These are phyloP conservation scores for Seriola rivoliana DNA, from an alignment of 2,113 vertebrate genomes.

Conservation along the genomic window DNA sequence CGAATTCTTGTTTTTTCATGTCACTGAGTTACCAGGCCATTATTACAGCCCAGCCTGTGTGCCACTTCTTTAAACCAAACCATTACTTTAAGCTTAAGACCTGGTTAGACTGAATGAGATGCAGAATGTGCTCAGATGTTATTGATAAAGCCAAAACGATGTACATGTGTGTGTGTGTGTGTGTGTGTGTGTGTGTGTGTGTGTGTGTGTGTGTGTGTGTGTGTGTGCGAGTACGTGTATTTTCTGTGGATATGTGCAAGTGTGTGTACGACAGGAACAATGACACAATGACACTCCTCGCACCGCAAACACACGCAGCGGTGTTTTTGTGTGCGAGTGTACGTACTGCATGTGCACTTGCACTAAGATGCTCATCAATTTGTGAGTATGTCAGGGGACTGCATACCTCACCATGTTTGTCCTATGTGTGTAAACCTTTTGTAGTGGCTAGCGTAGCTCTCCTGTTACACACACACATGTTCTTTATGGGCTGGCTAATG, in stretches of 20 bases:
- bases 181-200: constrained; percentile 7
- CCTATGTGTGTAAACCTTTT: constrained; percentile 69
- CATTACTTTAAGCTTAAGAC: constrained; percentile 53
- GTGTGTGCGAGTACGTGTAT: constrained; percentile 1
- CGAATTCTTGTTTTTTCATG: constrained; percentile 68
- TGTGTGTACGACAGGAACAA: neutral
- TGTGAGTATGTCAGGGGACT: constrained; percentile 39
- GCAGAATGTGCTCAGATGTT: constrained; percentile 59
- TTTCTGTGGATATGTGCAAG: neutral
- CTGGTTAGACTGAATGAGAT: constrained; percentile 66
- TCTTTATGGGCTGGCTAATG: constrained; percentile 85
- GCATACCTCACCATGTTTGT: constrained; percentile 60
- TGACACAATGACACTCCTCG: neutral
- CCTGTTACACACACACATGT: constrained; percentile 81
- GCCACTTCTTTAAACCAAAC: constrained; percentile 40
- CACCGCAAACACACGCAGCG: constrained; percentile 6
- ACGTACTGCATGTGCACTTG: constrained; percentile 1
- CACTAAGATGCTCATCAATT: constrained; percentile 26
- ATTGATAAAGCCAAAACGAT: constrained; percentile 45
- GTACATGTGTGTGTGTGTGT: neutral
- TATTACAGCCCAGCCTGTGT: constrained; percentile 25
- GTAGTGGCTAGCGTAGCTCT: constrained; percentile 71
- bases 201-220: constrained; percentile 22
- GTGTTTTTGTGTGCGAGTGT: neutral
- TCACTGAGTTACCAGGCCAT: constrained; percentile 63